Evolutionary conservation across 2,113 vertebrate genomes (phyloP).

Genomic region (Sorex araneus): DNA sequence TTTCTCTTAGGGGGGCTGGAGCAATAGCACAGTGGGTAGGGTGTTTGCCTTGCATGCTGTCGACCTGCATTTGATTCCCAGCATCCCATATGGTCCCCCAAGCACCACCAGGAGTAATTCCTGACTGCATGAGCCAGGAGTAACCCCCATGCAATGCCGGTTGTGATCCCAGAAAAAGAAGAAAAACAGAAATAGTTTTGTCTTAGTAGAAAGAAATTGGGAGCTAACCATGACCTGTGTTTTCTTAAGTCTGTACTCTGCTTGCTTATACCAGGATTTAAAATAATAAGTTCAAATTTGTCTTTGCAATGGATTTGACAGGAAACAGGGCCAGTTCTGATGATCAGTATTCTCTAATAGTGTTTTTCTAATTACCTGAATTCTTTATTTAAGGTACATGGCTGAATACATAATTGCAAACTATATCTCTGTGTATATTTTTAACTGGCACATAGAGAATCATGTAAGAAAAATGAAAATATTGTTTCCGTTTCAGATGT

Average conservation of each 20-base stretch:
- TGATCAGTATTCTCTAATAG: neutral
- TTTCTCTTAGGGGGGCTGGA: too few relatives aligned
- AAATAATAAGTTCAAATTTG: neutral
- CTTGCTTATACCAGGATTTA: constrained; percentile 39
- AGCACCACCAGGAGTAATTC: too few relatives aligned
- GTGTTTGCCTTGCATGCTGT: too few relatives aligned
- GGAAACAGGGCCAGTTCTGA: neutral
- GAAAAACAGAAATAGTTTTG: too few relatives aligned
- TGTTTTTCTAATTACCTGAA: neutral
- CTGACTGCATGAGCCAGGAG: too few relatives aligned
- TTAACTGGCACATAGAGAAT: neutral
- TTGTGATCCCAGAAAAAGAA: too few relatives aligned
- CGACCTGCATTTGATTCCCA: too few relatives aligned
- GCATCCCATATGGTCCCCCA: too few relatives aligned
- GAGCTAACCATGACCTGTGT: neutral
- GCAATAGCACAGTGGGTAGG: too few relatives aligned
- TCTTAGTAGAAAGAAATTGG: neutral
- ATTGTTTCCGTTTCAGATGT: neutral
- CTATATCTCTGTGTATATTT: neutral
- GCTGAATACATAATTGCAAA: accelerated
- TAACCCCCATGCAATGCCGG: too few relatives aligned
- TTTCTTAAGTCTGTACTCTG: neutral
- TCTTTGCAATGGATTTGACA: neutral
- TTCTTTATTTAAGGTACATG: constrained; percentile 9
- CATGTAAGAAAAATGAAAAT: neutral